Base-by-base conservation (phyloP, 2,888 invertebrate genomes). In the Blera fallax region DNA sequence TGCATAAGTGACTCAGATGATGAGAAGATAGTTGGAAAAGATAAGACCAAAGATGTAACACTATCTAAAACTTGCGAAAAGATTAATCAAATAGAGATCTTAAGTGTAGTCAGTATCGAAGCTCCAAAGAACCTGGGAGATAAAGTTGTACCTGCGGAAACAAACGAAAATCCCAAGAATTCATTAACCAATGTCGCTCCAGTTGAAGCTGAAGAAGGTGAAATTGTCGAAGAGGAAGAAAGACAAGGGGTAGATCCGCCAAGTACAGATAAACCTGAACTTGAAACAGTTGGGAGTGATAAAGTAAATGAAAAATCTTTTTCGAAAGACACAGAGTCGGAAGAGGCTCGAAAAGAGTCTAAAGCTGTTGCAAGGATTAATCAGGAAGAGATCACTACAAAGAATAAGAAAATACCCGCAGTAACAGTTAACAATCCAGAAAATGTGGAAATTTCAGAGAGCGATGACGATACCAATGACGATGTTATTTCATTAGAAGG, bases 1-100 rank as follows among this genome's bases (percentile, higher is more conserved):
- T 93, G 93, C 21, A 94, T 94, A 29, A 90, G 89, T 70, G 92
- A 94, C 92, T 90, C 93, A 89, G 87, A 93, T 89, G 89, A 93
- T 85, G 79, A 93, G 90, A 88, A 91, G 58, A 16, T 14, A 8
- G 14, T 34, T 48, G 40, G 56, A 11, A 27, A 69, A 34, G 34
- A 4, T 7, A 24, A 32, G 11, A 6, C 27, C 1, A 72, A 50
- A 27, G 70, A 69, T 32, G 43, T 3, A 58, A 72, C 27, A 14
- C 0, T 16, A n/a, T 8, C 34, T 10, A 45, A 74, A 14, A 1
- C 40, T 32, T 1, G 1, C 0, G 10, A 69, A 21, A 62, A 2
- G n/a, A n/a, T 24, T 1, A 32, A 60, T 14, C 34, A 29, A 7
- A n/a, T 77, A 6, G 21, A 81, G 29, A 81, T 85, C 4, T 27